Conservation (phyloP, 2,888 invertebrate genomes). For the Ochlodes sylvanus region DNA sequence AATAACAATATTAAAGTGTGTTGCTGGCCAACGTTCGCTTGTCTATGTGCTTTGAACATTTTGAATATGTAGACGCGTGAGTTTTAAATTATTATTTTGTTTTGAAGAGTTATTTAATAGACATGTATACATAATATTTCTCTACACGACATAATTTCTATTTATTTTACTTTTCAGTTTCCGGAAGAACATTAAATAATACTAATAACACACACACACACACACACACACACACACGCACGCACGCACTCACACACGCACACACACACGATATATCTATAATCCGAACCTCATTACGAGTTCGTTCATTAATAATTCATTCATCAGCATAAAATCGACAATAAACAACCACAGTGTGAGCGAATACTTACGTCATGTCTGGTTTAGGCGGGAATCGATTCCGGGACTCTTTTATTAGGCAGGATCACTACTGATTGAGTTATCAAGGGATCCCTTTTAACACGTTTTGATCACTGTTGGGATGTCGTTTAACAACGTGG, state of each 20-base stretch:
- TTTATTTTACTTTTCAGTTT: too few relatives aligned
- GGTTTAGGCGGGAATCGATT: neutral
- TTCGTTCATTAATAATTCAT: neutral
- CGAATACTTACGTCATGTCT: neutral
- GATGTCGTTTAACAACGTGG: too few relatives aligned
- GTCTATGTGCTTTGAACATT: neutral
- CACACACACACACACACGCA: too few relatives aligned
- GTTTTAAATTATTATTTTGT: neutral
- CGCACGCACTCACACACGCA: too few relatives aligned
- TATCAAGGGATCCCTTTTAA: too few relatives aligned
- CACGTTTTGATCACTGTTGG: too few relatives aligned
- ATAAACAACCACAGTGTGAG: neutral
- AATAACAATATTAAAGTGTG: neutral
- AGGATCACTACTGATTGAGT: too few relatives aligned
- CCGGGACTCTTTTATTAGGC: neutral
- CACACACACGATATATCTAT: too few relatives aligned
- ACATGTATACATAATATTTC: too few relatives aligned
- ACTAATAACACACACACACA: neutral
- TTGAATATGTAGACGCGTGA: neutral
- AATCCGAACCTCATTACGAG: neutral
- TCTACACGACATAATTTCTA: too few relatives aligned
- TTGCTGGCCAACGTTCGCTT: neutral
- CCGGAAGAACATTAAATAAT: neutral
- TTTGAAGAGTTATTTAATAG: neutral
- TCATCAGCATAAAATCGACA: neutral